phyloP scores from a whole-genome alignment of 2,113 vertebrate species.

The Prunella fulvescens region DNA sequence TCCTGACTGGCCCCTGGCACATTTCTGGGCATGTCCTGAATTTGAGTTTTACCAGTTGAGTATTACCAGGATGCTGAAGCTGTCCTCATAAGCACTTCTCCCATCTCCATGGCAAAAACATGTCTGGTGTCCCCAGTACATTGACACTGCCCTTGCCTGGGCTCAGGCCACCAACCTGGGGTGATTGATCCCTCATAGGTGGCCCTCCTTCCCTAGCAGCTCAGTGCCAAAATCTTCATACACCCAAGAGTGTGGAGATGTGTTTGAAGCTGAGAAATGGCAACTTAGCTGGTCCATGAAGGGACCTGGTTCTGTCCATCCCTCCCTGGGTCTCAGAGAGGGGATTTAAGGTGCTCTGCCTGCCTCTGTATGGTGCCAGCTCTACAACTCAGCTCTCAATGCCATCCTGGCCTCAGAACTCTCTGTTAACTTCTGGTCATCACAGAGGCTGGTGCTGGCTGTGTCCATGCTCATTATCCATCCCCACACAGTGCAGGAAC shows the following conservation, averaged over 20 bases:
- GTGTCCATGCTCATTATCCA: not conserved
- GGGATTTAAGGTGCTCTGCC: not conserved
- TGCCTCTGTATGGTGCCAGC: not conserved
- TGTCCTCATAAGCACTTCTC: not conserved
- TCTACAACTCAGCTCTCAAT: not conserved
- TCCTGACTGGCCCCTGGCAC: not conserved
- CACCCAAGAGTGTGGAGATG: not conserved
- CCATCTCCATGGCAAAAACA: not conserved
- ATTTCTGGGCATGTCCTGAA: not conserved
- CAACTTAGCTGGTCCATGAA: not conserved
- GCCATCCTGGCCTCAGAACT: not conserved
- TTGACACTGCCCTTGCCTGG: rapidly evolving
- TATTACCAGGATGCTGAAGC: not conserved
- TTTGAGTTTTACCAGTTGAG: too few species aligned
- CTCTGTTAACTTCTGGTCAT: not conserved
- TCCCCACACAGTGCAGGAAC: not conserved
- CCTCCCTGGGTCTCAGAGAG: not conserved
- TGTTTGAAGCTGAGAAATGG: not conserved
- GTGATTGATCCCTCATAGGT: not conserved
- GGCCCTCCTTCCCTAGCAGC: not conserved
- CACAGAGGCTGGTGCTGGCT: not conserved
- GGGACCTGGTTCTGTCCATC: not conserved
- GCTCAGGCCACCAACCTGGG: not conserved
- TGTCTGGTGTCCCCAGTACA: not conserved
- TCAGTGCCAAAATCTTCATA: not conserved